A percentile compares a stretch with the other conserved stretches of the same genome.
Evolutionary conservation across 2,797 vertebrate species (phyloP).

Genomic region (Helarctos malayanus): DNA sequence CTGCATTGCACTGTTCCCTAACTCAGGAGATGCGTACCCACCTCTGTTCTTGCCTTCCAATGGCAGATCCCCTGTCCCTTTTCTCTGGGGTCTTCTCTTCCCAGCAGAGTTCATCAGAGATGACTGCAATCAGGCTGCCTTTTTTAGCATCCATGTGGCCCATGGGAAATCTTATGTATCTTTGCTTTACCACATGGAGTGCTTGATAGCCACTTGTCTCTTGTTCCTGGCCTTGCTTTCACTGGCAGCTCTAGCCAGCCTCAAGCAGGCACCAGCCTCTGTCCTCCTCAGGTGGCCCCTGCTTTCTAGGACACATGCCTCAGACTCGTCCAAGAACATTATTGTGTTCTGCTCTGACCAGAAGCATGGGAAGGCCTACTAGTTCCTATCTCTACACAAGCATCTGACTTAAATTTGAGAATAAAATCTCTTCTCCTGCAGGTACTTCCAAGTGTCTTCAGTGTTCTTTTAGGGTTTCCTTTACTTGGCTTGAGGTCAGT

Average conservation of each 20-base stretch:
- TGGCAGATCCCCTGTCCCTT: not conserved
- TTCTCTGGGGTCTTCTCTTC: not conserved
- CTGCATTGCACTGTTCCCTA: not conserved
- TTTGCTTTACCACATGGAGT: not conserved
- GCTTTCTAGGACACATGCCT: not conserved
- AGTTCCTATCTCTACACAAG: not conserved
- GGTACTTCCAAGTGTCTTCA: not conserved
- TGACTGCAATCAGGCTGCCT: not conserved
- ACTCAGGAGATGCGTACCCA: not conserved
- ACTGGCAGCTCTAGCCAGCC: not conserved
- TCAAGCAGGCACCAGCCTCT: not conserved
- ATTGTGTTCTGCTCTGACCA: not conserved
- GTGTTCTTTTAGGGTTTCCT: not conserved
- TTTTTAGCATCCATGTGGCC: not conserved
- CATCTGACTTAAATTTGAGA: not conserved
- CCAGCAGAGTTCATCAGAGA: not conserved
- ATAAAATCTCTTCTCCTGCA: not conserved
- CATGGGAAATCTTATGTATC: not conserved
- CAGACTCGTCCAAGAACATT: not conserved
- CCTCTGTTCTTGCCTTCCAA: not conserved
- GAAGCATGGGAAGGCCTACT: not conserved
- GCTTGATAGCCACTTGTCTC: not conserved
- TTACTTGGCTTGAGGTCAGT: not conserved
- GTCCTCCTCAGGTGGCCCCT: not conserved
- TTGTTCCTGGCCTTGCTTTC: not conserved